Evolutionary conservation across 2,113 vertebrate species (phyloP), one percentile per base, ranked within the genome.

Genomic region (Petrocephalus zakoni): DNA sequence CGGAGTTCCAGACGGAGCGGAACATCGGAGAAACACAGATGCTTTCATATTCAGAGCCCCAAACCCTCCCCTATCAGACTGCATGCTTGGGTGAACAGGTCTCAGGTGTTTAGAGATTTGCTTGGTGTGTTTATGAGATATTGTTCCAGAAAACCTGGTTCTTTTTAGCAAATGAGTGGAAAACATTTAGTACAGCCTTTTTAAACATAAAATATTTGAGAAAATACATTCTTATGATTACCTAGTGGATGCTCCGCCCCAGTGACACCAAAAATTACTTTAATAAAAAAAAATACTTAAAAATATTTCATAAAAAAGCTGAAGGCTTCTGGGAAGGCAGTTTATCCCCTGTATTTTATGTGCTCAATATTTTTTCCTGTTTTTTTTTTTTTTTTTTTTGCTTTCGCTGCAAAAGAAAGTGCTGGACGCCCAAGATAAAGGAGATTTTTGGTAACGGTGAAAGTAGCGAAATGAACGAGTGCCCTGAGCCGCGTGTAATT

Each of bases 391-490:
- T 83, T 83, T 95, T 95, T 91, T 96, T 90, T 93, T 95, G 96
- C 97, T 97, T 97, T 96, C 95, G 96, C 95, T 95, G 96, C 96
- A 97, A 95, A 95, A 96, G 93, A 96, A 97, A 96, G 96, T 94
- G 94, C 97, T 98, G 97, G 95, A 93, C 96, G 93, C 96, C 93
- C 96, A 96, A 98, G 97, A 99, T 99, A 98, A 99, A 97, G 96
- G 96, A 95, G 94, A 95, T 97, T 97, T 97, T 98, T 96, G 96
- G 96, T 95, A 97, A 98, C 96, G 96, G 96, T 96, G 96, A 97
- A 98, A 97, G 97, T 97, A 95, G 94, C 95, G 96, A 98, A 99
- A 99, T 98, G 98, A 98, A 99, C 98, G 98, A 98, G 96, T 97
- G 95, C 96, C 96, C 97, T 96, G 95, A 95, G 95, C 93, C 92